These are phyloP conservation scores for Quiscalus mexicanus DNA, from an alignment of 2,113 vertebrate species.

Conservation along the genomic window DNA sequence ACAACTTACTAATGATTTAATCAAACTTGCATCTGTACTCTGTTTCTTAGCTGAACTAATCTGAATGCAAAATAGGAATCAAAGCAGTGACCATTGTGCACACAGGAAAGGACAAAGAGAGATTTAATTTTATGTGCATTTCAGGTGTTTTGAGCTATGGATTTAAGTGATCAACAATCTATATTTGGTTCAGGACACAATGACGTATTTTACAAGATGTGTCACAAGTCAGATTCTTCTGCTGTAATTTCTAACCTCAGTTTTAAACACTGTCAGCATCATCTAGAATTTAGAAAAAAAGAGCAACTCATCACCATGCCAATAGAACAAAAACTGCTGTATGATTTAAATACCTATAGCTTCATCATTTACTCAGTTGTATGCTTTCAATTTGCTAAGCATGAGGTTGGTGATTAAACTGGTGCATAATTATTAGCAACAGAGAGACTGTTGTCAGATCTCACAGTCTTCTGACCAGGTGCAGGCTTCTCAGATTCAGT, in stretches of 20 bases:
- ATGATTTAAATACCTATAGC: constrained; percentile 84
- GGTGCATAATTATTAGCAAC: constrained; percentile 79
- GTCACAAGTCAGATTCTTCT: constrained; percentile 69
- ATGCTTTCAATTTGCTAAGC: constrained; percentile 75
- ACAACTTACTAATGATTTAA: constrained; percentile 12
- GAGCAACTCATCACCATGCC: constrained; percentile 76
- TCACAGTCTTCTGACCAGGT: constrained; percentile 82
- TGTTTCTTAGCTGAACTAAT: constrained; percentile 31
- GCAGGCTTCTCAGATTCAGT: constrained; percentile 72
- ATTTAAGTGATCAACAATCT: constrained; percentile 60
- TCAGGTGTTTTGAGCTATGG: constrained; percentile 51
- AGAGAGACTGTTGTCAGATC: constrained; percentile 74
- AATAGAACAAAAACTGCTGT: constrained; percentile 72
- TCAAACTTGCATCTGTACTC: background rate
- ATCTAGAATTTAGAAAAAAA: constrained; percentile 67
- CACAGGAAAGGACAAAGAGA: constrained; percentile 12
- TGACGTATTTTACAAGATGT: constrained; percentile 59
- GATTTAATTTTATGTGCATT: constrained; percentile 47
- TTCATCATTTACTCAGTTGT: constrained; percentile 74
- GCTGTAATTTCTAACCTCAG: constrained; percentile 72
- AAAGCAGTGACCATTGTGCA: constrained; percentile 9
- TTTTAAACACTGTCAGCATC: constrained; percentile 75
- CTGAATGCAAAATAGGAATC: background rate
- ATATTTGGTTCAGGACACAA: constrained; percentile 57
- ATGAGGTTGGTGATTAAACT: constrained; percentile 79